Base-by-base conservation (phyloP, 2,797 vertebrate species). In the Mycteria americana region DNA sequence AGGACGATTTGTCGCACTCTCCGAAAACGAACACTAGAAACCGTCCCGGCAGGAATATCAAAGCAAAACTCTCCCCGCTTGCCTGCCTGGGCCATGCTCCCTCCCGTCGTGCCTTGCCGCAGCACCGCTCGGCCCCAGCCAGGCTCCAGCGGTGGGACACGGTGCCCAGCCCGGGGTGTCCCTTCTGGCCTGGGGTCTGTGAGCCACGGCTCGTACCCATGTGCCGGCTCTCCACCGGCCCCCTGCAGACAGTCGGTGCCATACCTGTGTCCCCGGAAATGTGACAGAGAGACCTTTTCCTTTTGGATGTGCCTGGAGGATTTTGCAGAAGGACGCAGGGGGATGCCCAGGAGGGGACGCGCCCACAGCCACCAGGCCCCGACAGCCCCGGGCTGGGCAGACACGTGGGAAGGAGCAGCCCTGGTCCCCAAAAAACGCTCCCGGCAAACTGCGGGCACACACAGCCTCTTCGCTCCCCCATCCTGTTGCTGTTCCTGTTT, bases 61-160 rank as follows among this genome's bases (percentile, higher is more conserved):
- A 35, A 87, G 57, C 63, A 60, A 46, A 53, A 31, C 33, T 39
- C 35, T 60, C 24, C 19, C 18, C 3, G 0, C 64, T 56, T 11
- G 7, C 48, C 19, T 2, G 3, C 28, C 18, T 4, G 31, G 43
- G 72, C 3, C 7, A 31, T 9, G 41, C 18, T 37, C 23, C 17
- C 63, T 21, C 30, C 33, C 0, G 3, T 7, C 3, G 0, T 4
- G 41, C 35, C 54, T 21, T 1, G 1, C 25, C 7, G 1, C 43
- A 13, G 50, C 43, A 11, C 5, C 0, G 4, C 65, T 31, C 30
- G 19, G 39, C 28, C 31, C 24, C 35, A 10, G 23, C 17, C 19
- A 9, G 46, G 41, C 28, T 56, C 24, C 17, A 4, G 74, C 3
- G 0, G 2, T 18, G 39, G 74, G 67, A 53, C 59, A 3, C 1